Evolutionary conservation across 1,140 invertebrate species (phyloP), one percentile per base, ranked within the genome.

Genomic region (Chrysopa pallens): DNA sequence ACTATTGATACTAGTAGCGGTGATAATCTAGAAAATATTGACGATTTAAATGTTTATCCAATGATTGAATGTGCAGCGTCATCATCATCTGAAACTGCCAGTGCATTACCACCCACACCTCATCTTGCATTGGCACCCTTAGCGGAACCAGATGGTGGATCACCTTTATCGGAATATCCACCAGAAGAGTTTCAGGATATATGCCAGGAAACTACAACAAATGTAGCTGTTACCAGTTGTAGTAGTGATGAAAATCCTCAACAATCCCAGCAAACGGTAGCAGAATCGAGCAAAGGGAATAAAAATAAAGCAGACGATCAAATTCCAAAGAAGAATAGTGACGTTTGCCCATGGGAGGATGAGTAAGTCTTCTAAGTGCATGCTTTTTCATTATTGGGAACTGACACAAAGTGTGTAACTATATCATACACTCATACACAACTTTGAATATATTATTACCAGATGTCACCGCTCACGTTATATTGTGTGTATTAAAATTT

Each of bases 281-380:
- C 9, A 31, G 12, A 31, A 38, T 9, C 49, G 49, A 7, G 48
- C 53, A 46, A 52, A 51, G 49, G 53, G 57, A 61, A 53, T 55
- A 58, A 58, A 52, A 52, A 50, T 52, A 53, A 52, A 53, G 51
- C 60, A 50, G 49, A 55, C 45, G 67, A 67, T 41, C 60, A 51
- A 36, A 61, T 64, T 2, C 17, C 17, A 23, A 23, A 23, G 45
- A 80, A 78, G 66, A 69, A 68, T 61, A 80, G 75, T 60, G 78
- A 84, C 61, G 76, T 85, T 56, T 87, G 84, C 68, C 84, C 84
- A 40, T 86, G 83, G 83, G 84, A 86, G 71, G 82, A 87, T 61
- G 81, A 85, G 84, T 87, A 67, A 82, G 82, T 83, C 68, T 33
- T 33, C 8, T 12, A 33, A 33, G 31, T 9, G n/a, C 31, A 33